These are phyloP conservation scores for Dorcus parallelipipedus DNA, from an alignment of 2,888 invertebrate genomes.

Conservation along the genomic window DNA sequence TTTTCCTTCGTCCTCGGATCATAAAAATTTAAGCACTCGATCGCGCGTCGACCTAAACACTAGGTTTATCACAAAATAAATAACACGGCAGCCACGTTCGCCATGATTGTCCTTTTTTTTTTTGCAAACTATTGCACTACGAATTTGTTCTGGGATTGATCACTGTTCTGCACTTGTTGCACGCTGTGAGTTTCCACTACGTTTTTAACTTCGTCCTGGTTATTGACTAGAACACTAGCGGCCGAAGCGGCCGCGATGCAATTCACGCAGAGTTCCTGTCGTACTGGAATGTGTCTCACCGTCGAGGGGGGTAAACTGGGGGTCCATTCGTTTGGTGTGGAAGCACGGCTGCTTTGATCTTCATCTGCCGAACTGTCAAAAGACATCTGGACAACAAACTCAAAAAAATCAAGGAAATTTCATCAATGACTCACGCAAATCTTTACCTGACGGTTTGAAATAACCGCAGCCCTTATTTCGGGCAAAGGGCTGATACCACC, in stretches of 20 bases:
- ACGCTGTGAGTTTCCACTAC: not conserved
- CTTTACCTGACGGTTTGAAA: slow-evolving; percentile 45
- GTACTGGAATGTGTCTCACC: slow-evolving; percentile 28
- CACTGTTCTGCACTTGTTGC: not conserved
- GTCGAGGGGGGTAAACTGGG: slow-evolving; percentile 48
- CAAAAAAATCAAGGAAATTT: not conserved
- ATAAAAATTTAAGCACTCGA: not conserved
- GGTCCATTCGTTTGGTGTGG: slow-evolving; percentile 63
- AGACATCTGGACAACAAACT: slow-evolving; percentile 29
- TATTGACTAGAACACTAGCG: slow-evolving; percentile 22
- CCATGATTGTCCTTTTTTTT: not conserved
- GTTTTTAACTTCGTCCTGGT: not conserved
- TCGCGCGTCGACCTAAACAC: not conserved
- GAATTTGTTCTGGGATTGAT: not conserved
- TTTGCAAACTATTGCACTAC: not conserved
- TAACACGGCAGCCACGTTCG: not conserved
- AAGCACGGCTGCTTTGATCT: slow-evolving; percentile 59
- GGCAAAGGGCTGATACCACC: slow-evolving; percentile 47
- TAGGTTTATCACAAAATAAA: slow-evolving; percentile 1
- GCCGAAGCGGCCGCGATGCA: slow-evolving; percentile 39
- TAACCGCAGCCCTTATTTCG: slow-evolving; percentile 45
- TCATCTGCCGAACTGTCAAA: slow-evolving; percentile 52
- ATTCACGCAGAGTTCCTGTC: slow-evolving; percentile 42
- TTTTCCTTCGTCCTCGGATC: not conserved
- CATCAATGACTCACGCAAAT: not conserved